Percentiles rank a stretch among this genome's conserved stretches.
These are phyloP conservation scores for Ellobius talpinus DNA, from an alignment of 2,113 vertebrate species.

Conservation along the genomic window DNA sequence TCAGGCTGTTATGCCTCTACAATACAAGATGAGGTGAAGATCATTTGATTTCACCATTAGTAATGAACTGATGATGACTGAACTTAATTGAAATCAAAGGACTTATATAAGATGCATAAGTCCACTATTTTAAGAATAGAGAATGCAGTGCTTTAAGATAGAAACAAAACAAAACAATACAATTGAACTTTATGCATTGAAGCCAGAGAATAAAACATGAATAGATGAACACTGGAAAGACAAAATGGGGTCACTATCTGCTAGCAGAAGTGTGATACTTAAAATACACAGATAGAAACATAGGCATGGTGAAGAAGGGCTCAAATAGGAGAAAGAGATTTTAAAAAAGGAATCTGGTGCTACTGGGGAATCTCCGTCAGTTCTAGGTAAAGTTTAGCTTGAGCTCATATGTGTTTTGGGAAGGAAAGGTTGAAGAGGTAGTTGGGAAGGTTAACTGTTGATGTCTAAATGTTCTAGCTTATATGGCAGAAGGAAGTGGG, in stretches of 20 bases:
- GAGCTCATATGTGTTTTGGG: background rate
- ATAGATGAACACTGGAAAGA: background rate
- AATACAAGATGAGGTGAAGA: background rate
- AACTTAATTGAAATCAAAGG: slow-evolving; percentile 16
- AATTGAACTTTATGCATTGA: background rate
- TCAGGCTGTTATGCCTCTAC: background rate
- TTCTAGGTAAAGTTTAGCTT: background rate
- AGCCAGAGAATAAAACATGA: background rate
- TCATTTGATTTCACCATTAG: background rate
- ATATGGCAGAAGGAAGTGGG: background rate
- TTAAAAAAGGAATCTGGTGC: background rate
- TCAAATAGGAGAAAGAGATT: background rate
- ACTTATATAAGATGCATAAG: background rate
- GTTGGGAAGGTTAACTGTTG: slow-evolving; percentile 4
- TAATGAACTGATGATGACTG: background rate
- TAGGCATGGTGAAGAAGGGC: background rate
- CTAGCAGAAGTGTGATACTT: background rate
- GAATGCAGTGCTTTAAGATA: background rate
- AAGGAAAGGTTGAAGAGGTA: background rate
- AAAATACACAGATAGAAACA: background rate
- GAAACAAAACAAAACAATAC: background rate
- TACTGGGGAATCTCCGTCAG: background rate
- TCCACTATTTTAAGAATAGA: background rate
- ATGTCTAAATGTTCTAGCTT: background rate
- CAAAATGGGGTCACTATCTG: background rate